Conservation (phyloP, 2,113 vertebrate genomes). For the Rattus norvegicus region DNA sequence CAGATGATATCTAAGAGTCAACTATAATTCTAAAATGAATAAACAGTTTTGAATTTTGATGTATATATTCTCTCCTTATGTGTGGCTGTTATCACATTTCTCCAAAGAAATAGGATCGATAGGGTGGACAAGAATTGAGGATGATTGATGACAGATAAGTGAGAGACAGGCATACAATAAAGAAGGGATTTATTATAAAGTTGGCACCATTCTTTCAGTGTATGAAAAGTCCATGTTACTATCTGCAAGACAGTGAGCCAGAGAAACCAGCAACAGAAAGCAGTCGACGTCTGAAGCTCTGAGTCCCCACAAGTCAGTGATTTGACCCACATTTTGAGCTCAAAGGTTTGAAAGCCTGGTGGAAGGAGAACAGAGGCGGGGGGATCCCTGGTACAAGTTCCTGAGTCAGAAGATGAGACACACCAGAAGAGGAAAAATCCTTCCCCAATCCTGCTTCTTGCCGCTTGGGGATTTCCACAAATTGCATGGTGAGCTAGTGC, state of each 20-base stretch:
- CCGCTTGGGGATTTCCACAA: too few species aligned
- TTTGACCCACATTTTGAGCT: neutral
- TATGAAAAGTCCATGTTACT: neutral
- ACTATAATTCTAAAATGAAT: neutral
- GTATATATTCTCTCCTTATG: neutral
- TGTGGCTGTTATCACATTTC: neutral
- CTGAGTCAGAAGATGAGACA: neutral
- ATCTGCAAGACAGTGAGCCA: neutral
- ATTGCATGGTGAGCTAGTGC: rapidly evolving
- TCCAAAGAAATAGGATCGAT: neutral
- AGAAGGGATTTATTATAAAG: neutral
- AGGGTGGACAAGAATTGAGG: neutral
- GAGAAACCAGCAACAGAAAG: neutral
- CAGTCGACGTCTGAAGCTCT: neutral
- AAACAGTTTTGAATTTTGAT: neutral
- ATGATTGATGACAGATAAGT: neutral
- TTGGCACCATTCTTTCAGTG: neutral
- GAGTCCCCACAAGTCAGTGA: neutral
- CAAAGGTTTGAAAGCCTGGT: neutral
- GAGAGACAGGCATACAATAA: neutral
- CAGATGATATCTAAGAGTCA: neutral
- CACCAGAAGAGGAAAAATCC: neutral
- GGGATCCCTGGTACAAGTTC: neutral
- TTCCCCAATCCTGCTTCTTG: neutral
- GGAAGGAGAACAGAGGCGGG: rapidly evolving